Conservation (phyloP, 2,113 vertebrate species). For the Cavia porcellus region DNA sequence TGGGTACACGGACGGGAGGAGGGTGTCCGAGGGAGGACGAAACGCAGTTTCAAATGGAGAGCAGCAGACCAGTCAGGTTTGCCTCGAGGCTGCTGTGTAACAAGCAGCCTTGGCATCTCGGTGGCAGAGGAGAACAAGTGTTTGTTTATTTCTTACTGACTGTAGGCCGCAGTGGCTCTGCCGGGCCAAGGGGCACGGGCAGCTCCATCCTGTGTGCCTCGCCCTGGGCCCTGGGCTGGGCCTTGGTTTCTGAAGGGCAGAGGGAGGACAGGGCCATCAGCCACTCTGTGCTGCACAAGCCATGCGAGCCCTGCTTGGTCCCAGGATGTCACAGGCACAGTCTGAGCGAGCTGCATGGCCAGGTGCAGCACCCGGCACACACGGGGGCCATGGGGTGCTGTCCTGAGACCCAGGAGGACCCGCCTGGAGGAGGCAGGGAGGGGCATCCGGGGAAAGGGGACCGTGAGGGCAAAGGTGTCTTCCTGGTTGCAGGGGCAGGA, state of each 20-base stretch:
- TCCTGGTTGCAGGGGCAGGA: neutral
- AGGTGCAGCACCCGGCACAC: neutral
- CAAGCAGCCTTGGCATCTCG: rapidly evolving
- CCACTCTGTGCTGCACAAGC: neutral
- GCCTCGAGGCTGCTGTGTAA: neutral
- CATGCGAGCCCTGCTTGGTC: neutral
- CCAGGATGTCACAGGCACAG: neutral
- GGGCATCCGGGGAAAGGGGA: neutral
- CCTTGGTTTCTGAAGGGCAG: neutral
- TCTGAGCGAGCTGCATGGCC: neutral
- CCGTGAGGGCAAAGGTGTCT: neutral
- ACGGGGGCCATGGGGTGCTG: rapidly evolving
- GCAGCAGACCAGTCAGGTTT: neutral
- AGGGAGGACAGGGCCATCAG: neutral
- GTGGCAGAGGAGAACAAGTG: rapidly evolving
- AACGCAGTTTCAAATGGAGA: neutral
- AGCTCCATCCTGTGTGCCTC: rapidly evolving
- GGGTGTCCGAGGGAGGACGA: neutral
- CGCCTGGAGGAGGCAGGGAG: neutral
- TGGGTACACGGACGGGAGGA: too few relatives aligned
- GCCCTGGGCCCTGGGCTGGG: rapidly evolving
- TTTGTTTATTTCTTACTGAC: neutral
- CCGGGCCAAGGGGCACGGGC: neutral
- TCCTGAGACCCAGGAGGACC: neutral
- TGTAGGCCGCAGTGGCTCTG: neutral